Evolutionary conservation across 2,113 vertebrate genomes (phyloP).

Genomic region (Ceuthmochares aereus): DNA sequence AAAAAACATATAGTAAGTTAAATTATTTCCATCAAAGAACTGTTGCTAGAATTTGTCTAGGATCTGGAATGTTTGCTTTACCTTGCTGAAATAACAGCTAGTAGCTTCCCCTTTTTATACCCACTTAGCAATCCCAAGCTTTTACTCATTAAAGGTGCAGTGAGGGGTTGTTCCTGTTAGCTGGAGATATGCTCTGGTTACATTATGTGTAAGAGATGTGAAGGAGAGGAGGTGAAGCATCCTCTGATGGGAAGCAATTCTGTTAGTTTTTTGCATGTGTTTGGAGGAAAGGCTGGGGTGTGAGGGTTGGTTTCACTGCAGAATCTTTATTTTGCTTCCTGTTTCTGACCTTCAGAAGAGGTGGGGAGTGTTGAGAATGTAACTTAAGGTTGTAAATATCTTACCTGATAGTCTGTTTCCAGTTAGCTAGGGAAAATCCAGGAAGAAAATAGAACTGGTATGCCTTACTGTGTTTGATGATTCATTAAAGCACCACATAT

Average conservation of each 20-base stretch:
- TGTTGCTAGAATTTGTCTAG: neutral
- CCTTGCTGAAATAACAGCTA: neutral
- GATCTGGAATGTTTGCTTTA: neutral
- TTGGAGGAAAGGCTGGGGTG: neutral
- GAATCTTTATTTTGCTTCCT: neutral
- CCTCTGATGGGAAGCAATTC: neutral
- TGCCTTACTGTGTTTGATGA: neutral
- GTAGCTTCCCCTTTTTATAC: neutral
- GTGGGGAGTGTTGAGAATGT: neutral
- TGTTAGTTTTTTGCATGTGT: neutral
- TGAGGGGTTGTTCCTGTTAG: neutral
- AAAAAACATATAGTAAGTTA: neutral
- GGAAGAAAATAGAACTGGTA: neutral
- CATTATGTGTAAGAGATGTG: fast-evolving
- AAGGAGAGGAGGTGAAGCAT: neutral
- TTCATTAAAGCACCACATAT: neutral
- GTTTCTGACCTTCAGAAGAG: neutral
- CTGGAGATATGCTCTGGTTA: neutral
- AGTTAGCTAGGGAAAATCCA: neutral
- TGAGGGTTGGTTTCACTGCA: neutral
- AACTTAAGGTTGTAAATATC: neutral
- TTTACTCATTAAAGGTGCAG: neutral
- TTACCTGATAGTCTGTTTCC: neutral
- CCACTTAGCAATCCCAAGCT: neutral
- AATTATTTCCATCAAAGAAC: neutral